Percentiles rank a stretch among this genome's conserved stretches.
Conservation (phyloP, 2,113 vertebrate species). For the Lontra canadensis region DNA sequence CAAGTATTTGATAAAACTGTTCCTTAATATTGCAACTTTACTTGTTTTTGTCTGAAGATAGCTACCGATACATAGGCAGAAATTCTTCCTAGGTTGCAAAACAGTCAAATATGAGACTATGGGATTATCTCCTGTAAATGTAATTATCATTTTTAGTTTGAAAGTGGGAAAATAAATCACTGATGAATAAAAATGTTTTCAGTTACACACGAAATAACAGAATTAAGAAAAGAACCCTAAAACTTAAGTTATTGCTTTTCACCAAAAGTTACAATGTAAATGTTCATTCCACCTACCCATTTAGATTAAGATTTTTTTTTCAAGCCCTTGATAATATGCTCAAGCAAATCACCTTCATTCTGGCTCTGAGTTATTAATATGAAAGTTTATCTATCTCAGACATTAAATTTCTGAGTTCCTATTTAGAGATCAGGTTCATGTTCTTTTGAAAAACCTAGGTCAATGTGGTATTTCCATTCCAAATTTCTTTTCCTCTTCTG, state of each 20-base stretch:
- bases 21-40: background rate
- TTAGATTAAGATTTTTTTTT: background rate
- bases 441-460: constrained; percentile 32
- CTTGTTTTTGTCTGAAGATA: background rate
- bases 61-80: background rate
- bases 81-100: background rate
- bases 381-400: background rate
- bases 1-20: constrained; percentile 22
- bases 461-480: background rate
- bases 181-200: background rate
- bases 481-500: background rate
- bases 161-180: background rate
- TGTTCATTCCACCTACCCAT: background rate
- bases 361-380: background rate
- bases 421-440: background rate
- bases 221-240: background rate
- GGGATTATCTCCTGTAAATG: background rate
- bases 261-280: background rate
- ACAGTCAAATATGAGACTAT: background rate
- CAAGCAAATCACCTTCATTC: background rate
- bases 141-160: background rate
- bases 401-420: constrained; percentile 9
- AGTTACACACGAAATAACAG: background rate
- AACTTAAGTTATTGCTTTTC: background rate
- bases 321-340: background rate